Conservation (phyloP, 2,888 invertebrate genomes). For the Cancer borealis region DNA sequence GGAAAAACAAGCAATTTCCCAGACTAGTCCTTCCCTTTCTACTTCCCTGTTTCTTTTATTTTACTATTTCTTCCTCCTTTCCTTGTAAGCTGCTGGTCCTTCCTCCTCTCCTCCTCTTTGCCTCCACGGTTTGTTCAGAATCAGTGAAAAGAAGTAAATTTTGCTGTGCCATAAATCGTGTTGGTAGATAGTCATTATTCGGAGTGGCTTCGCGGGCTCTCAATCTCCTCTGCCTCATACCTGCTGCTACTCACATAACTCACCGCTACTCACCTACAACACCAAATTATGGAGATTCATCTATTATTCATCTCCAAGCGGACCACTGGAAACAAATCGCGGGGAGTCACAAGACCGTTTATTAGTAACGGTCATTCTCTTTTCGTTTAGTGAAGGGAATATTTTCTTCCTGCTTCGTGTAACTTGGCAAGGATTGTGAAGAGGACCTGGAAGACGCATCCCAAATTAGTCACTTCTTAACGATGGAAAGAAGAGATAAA, state of each 20-base stretch:
- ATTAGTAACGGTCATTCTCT: neutral
- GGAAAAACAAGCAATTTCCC: neutral
- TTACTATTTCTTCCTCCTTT: neutral
- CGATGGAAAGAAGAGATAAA: neutral
- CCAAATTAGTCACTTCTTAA: neutral
- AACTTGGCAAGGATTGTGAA: neutral
- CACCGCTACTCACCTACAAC: neutral
- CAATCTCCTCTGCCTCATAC: neutral
- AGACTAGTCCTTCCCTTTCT: neutral
- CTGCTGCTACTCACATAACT: neutral
- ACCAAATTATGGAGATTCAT: neutral
- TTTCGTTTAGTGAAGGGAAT: neutral
- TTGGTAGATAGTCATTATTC: constrained; percentile 1
- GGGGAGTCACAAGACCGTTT: neutral
- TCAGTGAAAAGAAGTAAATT: constrained; percentile 14
- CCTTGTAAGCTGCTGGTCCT: neutral
- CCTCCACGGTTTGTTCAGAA: neutral
- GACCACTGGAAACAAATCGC: neutral
- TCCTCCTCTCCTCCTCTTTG: neutral
- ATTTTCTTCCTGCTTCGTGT: neutral
- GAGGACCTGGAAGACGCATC: neutral
- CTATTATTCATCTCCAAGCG: neutral
- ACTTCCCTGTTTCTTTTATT: neutral
- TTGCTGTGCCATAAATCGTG: neutral
- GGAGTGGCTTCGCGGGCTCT: constrained; percentile 23